Percentiles rank a stretch among this genome's conserved stretches.
Evolutionary conservation across 2,113 vertebrate species (phyloP).

Genomic region (Centropristis striata): DNA sequence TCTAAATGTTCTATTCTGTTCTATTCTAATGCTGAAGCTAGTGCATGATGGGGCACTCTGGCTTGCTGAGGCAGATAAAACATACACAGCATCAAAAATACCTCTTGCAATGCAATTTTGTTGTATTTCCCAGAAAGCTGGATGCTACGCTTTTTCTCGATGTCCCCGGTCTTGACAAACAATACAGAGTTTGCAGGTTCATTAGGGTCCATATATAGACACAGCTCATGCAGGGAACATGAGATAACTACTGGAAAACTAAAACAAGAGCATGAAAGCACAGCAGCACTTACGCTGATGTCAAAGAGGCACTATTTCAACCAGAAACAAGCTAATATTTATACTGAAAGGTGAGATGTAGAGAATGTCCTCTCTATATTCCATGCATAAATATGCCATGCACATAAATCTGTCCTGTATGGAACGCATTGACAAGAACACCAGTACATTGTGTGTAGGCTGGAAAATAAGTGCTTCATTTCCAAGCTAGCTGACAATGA

Average conservation of each 20-base stretch:
- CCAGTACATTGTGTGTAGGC: conserved; percentile 44
- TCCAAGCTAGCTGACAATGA: conserved; percentile 51
- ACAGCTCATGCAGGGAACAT: conserved; percentile 27
- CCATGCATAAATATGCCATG: conserved; percentile 37
- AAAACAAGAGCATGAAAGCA: conserved; percentile 36
- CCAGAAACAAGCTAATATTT: conserved; percentile 55
- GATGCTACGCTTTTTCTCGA: not conserved
- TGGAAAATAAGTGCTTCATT: conserved; percentile 49
- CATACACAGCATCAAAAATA: conserved; percentile 9
- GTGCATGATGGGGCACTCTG: not conserved
- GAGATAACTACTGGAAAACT: no score
- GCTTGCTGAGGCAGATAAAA: conserved; percentile 4
- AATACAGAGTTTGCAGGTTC: conserved; percentile 10
- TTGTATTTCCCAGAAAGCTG: conserved; percentile 8
- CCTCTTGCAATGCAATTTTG: conserved; percentile 1
- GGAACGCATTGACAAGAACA: conserved; percentile 30
- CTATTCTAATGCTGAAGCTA: conserved; percentile 1
- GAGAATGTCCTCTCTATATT: conserved; percentile 12
- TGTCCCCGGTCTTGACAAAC: not conserved
- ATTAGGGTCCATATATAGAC: conserved; percentile 18
- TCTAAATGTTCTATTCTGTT: conserved; percentile 9
- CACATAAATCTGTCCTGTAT: conserved; percentile 51
- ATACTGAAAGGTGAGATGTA: conserved; percentile 15
- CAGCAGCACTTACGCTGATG: conserved; percentile 23
- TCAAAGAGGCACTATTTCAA: conserved; percentile 32